Conservation (phyloP, 2,113 vertebrate genomes). For the Microcebus murinus region DNA sequence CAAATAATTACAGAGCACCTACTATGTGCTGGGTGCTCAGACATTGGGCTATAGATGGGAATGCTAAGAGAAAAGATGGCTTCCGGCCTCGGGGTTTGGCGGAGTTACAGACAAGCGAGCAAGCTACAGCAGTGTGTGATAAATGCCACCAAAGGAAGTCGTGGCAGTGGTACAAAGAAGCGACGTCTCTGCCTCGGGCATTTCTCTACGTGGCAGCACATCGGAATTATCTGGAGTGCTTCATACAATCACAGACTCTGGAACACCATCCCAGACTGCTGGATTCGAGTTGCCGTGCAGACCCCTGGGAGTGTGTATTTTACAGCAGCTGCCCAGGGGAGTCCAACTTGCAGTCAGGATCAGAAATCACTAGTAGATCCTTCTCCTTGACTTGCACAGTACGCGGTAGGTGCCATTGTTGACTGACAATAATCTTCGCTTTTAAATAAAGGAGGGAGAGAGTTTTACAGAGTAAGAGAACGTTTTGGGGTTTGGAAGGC, state of each 20-base stretch:
- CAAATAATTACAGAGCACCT: background rate
- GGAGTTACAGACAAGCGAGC: background rate
- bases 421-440: background rate
- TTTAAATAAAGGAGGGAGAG: background rate
- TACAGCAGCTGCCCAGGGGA: background rate
- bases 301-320: background rate
- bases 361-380: background rate
- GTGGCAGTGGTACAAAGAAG: background rate
- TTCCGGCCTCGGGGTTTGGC: background rate
- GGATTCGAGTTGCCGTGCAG: background rate
- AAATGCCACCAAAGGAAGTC: background rate
- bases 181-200: background rate
- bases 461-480: background rate
- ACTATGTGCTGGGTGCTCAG: background rate
- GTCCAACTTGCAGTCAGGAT: background rate
- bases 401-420: background rate
- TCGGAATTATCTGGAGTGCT: background rate
- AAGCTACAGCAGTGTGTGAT: too few species aligned
- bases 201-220: accelerated
- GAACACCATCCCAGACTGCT: background rate
- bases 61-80: background rate
- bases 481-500: background rate
- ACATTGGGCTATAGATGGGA: background rate
- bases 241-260: background rate
- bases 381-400: too few species aligned